These are phyloP conservation scores for Synergus umbraculus DNA, from an alignment of 2,888 invertebrate genomes.

Conservation along the genomic window DNA sequence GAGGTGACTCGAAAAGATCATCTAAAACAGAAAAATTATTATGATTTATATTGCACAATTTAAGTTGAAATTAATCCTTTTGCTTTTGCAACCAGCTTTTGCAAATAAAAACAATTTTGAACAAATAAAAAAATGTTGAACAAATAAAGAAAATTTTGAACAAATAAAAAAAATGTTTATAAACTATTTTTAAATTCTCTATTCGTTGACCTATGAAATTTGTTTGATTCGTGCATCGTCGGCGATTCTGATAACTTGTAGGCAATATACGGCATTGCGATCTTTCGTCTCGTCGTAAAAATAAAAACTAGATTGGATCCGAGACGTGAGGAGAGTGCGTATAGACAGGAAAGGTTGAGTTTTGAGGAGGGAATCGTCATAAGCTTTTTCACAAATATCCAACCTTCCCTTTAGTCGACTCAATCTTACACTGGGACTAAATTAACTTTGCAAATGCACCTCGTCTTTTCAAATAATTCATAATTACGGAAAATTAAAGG, in stretches of 20 bases:
- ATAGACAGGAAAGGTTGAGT: neutral
- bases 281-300: conserved; percentile 43
- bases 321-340: conserved; percentile 53
- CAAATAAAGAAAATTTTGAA: too few relatives aligned
- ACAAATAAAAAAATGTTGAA: too few relatives aligned
- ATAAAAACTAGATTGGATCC: conserved; percentile 50
- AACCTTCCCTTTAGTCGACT: neutral
- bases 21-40: conserved; percentile 62
- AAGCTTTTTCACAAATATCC: neutral
- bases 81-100: too few relatives aligned
- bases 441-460: neutral
- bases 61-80: neutral
- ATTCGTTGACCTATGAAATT: neutral
- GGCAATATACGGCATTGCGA: conserved; percentile 46
- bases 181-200: neutral
- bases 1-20: conserved; percentile 68
- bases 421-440: neutral
- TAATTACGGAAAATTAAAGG: too few relatives aligned
- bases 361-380: neutral
- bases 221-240: conserved; percentile 9
- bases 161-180: neutral
- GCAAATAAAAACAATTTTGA: too few relatives aligned
- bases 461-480: neutral
- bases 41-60: neutral
- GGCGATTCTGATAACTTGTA: conserved; percentile 50